Evolutionary conservation across 2,888 invertebrate species (phyloP).

Genomic region (Luffia ferchaultella): DNA sequence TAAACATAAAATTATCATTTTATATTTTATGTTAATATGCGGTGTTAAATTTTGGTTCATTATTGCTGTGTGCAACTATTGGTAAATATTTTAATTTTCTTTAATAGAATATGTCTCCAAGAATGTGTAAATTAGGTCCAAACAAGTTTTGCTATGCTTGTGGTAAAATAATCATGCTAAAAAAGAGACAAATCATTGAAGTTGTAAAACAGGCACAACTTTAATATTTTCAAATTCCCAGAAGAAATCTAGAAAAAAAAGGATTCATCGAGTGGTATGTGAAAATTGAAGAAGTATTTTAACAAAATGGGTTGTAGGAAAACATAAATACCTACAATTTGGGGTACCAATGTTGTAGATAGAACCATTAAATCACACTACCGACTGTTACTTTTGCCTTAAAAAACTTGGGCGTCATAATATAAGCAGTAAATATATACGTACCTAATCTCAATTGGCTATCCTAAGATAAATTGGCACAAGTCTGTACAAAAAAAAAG

Average conservation of each 20-base stretch:
- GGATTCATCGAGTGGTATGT: background rate
- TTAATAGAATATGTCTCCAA: background rate
- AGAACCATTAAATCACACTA: background rate
- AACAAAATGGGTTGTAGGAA: conserved; percentile 1
- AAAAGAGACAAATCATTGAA: background rate
- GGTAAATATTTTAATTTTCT: background rate
- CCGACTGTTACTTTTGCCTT: background rate
- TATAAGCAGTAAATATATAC: background rate
- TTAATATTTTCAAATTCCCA: conserved; percentile 1
- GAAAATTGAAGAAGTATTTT: background rate
- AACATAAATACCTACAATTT: conserved; percentile 1
- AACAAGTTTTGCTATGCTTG: background rate
- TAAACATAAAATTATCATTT: no score
- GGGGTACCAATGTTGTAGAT: background rate
- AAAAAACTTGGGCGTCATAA: background rate
- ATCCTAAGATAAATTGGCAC: background rate
- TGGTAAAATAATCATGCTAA: background rate
- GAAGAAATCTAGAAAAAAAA: background rate
- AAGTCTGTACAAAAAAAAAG: background rate
- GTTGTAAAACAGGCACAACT: background rate
- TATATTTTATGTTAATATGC: no score
- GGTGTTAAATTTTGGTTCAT: no score
- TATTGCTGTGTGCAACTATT: background rate
- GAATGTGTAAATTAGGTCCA: background rate
- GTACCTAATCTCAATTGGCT: background rate